Evolutionary conservation across 1,140 invertebrate species (phyloP).

Genomic region (Triops cancriformis): DNA sequence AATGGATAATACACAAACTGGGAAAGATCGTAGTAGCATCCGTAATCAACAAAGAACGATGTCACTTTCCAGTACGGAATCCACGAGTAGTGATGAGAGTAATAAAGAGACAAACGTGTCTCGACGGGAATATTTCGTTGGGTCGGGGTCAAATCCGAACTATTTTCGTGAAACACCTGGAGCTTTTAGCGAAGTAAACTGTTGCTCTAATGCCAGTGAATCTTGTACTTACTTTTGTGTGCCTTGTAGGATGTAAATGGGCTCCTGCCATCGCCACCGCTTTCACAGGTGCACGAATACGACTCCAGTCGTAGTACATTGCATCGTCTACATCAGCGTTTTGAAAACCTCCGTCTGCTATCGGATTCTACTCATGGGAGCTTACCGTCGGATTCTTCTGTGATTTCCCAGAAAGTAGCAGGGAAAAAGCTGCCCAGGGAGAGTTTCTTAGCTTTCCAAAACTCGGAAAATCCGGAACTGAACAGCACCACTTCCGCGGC

Average conservation of each 20-base stretch:
- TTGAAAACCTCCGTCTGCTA: neutral
- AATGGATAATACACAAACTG: neutral
- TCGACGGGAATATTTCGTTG: neutral
- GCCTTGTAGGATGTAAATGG: neutral
- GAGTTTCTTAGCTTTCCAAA: neutral
- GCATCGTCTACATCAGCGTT: neutral
- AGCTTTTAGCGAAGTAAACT: neutral
- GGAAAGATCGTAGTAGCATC: neutral
- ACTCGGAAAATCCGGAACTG: neutral
- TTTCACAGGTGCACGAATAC: neutral
- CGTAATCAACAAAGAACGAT: neutral
- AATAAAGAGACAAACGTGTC: neutral
- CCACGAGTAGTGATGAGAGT: neutral
- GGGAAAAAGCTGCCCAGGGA: neutral
- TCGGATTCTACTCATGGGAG: neutral
- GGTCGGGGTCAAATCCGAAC: neutral
- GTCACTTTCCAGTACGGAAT: neutral
- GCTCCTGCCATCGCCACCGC: neutral
- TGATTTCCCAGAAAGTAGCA: neutral
- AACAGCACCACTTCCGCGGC: neutral
- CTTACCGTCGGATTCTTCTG: neutral
- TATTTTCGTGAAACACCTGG: neutral
- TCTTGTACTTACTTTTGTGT: neutral
- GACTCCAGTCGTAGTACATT: neutral
- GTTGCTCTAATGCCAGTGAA: neutral